Evolutionary conservation across 1,140 invertebrate species (phyloP).

Genomic region (Leptinotarsa undecemlineata): DNA sequence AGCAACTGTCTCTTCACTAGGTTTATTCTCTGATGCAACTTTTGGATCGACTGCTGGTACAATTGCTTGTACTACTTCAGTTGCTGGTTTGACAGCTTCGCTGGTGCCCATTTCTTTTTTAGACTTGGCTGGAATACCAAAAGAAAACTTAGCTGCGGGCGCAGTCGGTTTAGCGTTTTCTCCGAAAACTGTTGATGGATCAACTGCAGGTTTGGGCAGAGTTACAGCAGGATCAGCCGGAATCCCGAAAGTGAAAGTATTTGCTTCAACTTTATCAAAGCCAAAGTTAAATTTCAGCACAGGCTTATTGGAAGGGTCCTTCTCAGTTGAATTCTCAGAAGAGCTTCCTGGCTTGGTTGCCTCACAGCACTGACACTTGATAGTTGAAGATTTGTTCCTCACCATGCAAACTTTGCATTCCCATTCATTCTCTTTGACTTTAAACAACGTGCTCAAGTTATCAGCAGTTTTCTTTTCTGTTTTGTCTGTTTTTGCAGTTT

Average conservation of each 20-base stretch:
- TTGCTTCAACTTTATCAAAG: conserved; percentile 51
- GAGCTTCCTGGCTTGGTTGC: conserved; percentile 49
- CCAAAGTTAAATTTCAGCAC: conserved; percentile 55
- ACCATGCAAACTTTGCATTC: conserved; percentile 59
- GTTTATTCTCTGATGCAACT: conserved; percentile 22
- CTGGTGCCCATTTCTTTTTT: background rate
- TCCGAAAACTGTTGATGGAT: background rate
- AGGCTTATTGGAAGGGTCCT: conserved; percentile 25
- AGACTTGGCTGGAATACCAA: conserved; percentile 24
- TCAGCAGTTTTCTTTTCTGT: conserved; percentile 46
- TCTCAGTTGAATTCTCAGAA: background rate
- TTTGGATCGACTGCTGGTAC: conserved; percentile 7
- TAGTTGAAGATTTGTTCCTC: conserved; percentile 58
- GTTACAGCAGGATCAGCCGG: conserved; percentile 14
- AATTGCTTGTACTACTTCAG: background rate
- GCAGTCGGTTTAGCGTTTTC: background rate
- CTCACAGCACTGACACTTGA: conserved; percentile 60
- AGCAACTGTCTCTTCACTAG: background rate
- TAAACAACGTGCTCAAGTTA: conserved; percentile 42
- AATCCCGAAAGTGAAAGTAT: conserved; percentile 43
- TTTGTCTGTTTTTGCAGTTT: conserved; percentile 58
- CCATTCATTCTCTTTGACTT: conserved; percentile 54
- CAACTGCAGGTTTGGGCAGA: conserved; percentile 4
- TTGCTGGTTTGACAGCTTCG: conserved; percentile 19
- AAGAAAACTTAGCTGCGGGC: conserved; percentile 27